phyloP scores from a whole-genome alignment of 2,888 invertebrate species.

The Cataglyphis livida region DNA sequence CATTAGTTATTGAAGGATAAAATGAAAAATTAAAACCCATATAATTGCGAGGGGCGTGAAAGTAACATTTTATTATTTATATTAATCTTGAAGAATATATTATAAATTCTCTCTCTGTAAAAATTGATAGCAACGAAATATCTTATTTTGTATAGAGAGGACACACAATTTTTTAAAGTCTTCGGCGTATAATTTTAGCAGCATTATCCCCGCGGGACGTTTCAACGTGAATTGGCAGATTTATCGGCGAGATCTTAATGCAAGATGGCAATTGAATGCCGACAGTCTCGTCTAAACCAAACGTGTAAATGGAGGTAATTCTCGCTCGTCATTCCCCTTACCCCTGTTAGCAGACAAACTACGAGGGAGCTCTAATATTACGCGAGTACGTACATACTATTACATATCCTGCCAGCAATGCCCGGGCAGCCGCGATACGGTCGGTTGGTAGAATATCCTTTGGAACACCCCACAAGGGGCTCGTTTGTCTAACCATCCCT shows the following conservation, averaged over 20 bases:
- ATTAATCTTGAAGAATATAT: background rate
- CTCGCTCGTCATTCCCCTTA: constrained; percentile 68
- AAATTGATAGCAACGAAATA: constrained; percentile 1
- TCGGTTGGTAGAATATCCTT: constrained; percentile 82
- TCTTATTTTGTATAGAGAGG: background rate
- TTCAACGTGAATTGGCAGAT: constrained; percentile 16
- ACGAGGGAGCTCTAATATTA: constrained; percentile 79
- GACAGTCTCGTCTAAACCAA: constrained; percentile 62
- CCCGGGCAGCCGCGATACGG: constrained; percentile 77
- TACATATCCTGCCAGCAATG: constrained; percentile 78
- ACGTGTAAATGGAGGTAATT: constrained; percentile 72
- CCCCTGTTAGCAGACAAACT: constrained; percentile 73
- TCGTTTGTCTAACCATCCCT: constrained; percentile 82
- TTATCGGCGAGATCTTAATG: constrained; percentile 42
- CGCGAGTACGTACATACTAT: constrained; percentile 82
- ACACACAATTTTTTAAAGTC: background rate
- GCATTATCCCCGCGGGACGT: background rate
- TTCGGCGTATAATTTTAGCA: background rate
- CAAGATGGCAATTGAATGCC: constrained; percentile 46
- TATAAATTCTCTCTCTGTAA: background rate
- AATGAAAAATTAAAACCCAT: constrained; percentile 11
- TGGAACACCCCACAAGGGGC: constrained; percentile 83
- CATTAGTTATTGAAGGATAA: constrained; percentile 12
- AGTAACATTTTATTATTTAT: constrained; percentile 1
- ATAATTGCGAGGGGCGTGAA: background rate